Conservation (phyloP, 1,140 invertebrate species). For the Delia radicum region DNA sequence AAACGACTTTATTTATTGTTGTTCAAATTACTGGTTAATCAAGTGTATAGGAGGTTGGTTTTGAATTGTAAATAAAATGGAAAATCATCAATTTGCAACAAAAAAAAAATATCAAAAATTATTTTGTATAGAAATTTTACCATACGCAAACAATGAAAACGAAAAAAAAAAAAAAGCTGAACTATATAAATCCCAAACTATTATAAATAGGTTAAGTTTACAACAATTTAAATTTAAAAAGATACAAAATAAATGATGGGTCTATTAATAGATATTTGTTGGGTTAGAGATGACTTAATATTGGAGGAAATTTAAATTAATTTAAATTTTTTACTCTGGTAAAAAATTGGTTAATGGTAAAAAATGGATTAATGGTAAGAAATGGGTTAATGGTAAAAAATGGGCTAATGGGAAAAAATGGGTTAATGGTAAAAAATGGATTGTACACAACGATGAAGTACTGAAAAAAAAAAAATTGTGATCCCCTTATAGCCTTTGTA, state of each 20-base stretch:
- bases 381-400: too few relatives aligned
- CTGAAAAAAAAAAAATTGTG: too few relatives aligned
- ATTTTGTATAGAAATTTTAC: background rate
- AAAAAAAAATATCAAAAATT: background rate
- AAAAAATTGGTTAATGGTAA: too few relatives aligned
- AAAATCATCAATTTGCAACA: constrained; percentile 18
- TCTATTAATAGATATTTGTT: background rate
- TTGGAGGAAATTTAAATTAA: too few relatives aligned
- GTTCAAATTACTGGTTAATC: constrained; percentile 23
- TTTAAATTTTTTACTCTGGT: too few relatives aligned
- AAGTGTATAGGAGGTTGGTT: background rate
- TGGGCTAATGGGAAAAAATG: too few relatives aligned
- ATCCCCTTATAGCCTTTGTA: too few relatives aligned
- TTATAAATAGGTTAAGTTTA: constrained; percentile 5
- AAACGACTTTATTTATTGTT: constrained; percentile 21
- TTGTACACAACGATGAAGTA: too few relatives aligned
- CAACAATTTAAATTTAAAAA: background rate
- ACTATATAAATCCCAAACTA: background rate
- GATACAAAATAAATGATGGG: background rate
- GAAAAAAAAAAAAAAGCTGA: too few relatives aligned
- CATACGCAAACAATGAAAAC: background rate
- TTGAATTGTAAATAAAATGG: background rate
- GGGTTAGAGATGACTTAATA: too few relatives aligned
- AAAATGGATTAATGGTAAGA: too few relatives aligned
- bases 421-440: too few relatives aligned